phyloP scores from a whole-genome alignment of 30 jellyfish, hydroid and myxozoan genomes.

The Hydractinia symbiolongicarpus region DNA sequence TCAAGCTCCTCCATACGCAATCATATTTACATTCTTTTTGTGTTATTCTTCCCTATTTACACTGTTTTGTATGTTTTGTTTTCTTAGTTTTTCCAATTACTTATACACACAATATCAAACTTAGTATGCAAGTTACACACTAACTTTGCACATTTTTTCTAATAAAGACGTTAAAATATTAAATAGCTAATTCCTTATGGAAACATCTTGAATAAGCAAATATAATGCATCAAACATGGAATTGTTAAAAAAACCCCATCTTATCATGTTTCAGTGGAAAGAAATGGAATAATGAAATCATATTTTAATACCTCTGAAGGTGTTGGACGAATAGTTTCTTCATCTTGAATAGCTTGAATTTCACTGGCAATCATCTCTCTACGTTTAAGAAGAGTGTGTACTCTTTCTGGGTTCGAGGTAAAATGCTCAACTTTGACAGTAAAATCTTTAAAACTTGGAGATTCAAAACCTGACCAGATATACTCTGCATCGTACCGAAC shows the following conservation, averaged over 20 bases:
- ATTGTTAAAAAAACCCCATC: not conserved
- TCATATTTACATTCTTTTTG: no score
- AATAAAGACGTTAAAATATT: no score
- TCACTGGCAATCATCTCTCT: slow-evolving; percentile 21
- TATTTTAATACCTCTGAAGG: slow-evolving; percentile 57
- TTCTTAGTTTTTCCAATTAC: no score
- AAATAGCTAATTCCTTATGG: no score
- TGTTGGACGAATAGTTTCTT: slow-evolving; percentile 60
- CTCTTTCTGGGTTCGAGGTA: slow-evolving; percentile 62
- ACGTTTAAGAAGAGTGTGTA: slow-evolving; percentile 2
- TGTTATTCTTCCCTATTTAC: no score
- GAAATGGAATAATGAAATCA: not conserved
- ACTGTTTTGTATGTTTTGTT: no score
- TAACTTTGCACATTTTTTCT: no score
- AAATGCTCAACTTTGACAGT: slow-evolving; percentile 36
- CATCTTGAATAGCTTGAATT: slow-evolving; percentile 10
- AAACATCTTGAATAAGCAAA: no score
- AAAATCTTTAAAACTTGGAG: not conserved
- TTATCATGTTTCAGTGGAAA: not conserved
- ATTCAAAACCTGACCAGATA: slow-evolving; percentile 52
- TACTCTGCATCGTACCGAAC: slow-evolving; percentile 54
- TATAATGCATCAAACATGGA: no score
- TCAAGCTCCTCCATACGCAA: no score
- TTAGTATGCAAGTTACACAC: no score
- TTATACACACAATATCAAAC: no score